Percentiles rank a stretch among this genome's conserved stretches.
Conservation (phyloP, 2,888 invertebrate species). For the Isotomurus palustris region DNA sequence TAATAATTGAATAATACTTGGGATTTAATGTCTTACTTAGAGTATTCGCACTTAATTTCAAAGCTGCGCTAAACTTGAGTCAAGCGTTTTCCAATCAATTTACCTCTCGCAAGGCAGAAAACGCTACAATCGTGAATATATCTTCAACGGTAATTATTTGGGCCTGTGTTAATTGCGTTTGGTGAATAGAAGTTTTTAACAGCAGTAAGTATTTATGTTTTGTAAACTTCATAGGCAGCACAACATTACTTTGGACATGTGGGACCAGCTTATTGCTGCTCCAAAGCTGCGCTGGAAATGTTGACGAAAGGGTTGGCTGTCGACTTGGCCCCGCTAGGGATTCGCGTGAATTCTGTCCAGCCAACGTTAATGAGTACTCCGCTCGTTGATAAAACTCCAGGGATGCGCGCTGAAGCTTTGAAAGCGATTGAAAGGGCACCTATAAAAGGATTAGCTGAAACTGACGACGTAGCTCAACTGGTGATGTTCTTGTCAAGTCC, state of each 20-base stretch:
- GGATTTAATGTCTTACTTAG: constrained; percentile 4
- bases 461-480: constrained; percentile 11
- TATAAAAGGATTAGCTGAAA: constrained; percentile 13
- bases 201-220: constrained; percentile 10
- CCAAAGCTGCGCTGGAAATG: constrained; percentile 25
- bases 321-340: constrained; percentile 19
- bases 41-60: constrained; percentile 19
- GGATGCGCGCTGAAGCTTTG: constrained; percentile 8
- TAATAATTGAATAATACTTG: not conserved
- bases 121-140: constrained; percentile 15
- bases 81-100: constrained; percentile 12
- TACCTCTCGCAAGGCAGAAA: constrained; percentile 11
- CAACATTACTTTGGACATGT: constrained; percentile 16
- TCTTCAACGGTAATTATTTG: constrained; percentile 17
- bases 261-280: constrained; percentile 14
- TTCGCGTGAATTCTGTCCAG: constrained; percentile 25
- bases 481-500: constrained; percentile 17
- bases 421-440: constrained; percentile 13
- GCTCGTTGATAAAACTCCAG: constrained; percentile 10
- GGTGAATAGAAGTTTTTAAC: constrained; percentile 9
- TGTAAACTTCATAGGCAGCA: constrained; percentile 15
- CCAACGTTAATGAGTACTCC: constrained; percentile 23
- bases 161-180: too few species aligned
- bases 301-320: constrained; percentile 24
- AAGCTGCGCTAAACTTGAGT: constrained; percentile 16